These are phyloP conservation scores for Coleophora flavipennella DNA, from an alignment of 2,888 invertebrate species.

Conservation along the genomic window DNA sequence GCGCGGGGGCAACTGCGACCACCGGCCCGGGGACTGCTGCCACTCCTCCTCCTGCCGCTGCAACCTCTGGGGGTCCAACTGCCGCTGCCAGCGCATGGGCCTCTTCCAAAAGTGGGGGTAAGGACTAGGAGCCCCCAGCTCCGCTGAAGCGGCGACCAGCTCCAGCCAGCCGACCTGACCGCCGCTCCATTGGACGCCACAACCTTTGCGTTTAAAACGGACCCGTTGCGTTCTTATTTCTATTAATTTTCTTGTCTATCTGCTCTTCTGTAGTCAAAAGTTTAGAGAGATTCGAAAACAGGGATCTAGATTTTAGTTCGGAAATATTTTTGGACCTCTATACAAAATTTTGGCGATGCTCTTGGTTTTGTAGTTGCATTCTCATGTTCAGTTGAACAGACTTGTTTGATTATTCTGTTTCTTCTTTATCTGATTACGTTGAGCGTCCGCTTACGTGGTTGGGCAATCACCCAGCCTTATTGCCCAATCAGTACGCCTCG, in stretches of 20 bases:
- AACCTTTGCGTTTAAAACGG: constrained; percentile 51
- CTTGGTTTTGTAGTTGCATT: constrained; percentile 16
- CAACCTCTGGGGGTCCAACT: constrained; percentile 92
- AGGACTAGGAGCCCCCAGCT: constrained; percentile 21
- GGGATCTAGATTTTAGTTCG: constrained; percentile 64
- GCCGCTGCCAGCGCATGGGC: constrained; percentile 89
- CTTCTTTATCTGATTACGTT: constrained; percentile 46
- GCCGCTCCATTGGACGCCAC: constrained; percentile 55
- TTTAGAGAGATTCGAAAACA: constrained; percentile 51
- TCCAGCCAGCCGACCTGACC: constrained; percentile 56
- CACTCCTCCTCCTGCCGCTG: constrained; percentile 89
- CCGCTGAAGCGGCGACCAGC: constrained; percentile 52
- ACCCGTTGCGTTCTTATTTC: constrained; percentile 49
- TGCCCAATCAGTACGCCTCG: constrained; percentile 75
- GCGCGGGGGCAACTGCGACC: constrained; percentile 88
- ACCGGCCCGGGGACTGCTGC: constrained; percentile 88
- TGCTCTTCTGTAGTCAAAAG: constrained; percentile 23
- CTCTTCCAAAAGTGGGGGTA: constrained; percentile 91
- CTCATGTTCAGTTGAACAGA: constrained; percentile 8
- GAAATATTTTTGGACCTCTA: constrained; percentile 64
- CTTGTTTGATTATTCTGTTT: constrained; percentile 18
- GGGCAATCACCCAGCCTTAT: constrained; percentile 83
- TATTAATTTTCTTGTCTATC: constrained; percentile 20
- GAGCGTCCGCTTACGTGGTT: constrained; percentile 76
- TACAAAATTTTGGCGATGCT: constrained; percentile 39